These are phyloP conservation scores for Nysson spinosus DNA, from an alignment of 2,888 invertebrate genomes.

Conservation along the genomic window DNA sequence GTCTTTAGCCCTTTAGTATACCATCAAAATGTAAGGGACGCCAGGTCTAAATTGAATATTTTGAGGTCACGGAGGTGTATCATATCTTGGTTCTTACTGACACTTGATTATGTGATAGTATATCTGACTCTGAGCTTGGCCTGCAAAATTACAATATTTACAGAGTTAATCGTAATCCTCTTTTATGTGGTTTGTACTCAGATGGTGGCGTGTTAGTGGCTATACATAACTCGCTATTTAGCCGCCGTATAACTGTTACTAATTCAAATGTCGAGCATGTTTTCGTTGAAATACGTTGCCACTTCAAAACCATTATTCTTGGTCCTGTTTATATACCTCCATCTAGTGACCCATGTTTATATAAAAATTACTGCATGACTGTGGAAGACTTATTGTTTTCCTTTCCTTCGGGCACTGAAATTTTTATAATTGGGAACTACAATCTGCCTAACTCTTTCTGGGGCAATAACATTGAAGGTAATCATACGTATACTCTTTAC, in stretches of 20 bases:
- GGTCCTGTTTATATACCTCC: slow-evolving; percentile 12
- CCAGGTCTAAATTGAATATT: neutral
- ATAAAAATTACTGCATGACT: neutral
- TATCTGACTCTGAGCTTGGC: neutral
- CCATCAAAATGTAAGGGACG: too few species aligned
- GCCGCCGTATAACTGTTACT: neutral
- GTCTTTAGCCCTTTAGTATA: too few species aligned
- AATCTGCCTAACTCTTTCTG: neutral
- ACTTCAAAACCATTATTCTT: neutral
- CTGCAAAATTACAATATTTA: neutral
- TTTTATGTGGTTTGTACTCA: neutral
- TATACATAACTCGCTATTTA: neutral
- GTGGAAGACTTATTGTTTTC: neutral
- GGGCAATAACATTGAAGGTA: neutral
- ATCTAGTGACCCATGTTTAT: neutral
- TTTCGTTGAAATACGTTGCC: neutral
- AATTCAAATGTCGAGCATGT: neutral
- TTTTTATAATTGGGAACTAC: slow-evolving; percentile 4
- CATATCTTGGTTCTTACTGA: neutral
- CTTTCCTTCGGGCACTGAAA: neutral
- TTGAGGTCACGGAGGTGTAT: neutral
- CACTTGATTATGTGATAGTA: slow-evolving; percentile 3
- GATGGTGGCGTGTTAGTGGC: slow-evolving; percentile 6
- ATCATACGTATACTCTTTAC: neutral
- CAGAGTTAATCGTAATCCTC: neutral